phyloP scores from a whole-genome alignment of 2,888 invertebrate species.

The Dromius quadrimaculatus region DNA sequence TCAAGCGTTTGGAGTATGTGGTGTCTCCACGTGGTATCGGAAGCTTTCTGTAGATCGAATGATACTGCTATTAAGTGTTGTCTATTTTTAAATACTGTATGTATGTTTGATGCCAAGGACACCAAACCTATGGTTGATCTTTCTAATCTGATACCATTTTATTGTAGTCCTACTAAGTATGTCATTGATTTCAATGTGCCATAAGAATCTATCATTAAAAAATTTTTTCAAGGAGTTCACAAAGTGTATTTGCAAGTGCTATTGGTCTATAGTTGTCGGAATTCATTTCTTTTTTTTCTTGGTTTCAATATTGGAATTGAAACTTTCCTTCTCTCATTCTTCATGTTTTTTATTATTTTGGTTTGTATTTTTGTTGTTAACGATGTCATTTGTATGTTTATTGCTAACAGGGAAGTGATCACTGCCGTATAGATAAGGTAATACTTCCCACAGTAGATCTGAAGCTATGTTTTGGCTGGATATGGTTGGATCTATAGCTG shows the following conservation, averaged over 20 bases:
- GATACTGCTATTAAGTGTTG: neutral
- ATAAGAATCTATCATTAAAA: too few relatives aligned
- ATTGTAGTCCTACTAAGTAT: too few relatives aligned
- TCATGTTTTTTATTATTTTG: neutral
- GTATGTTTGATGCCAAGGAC: neutral
- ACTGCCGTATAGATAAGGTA: neutral
- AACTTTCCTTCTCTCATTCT: neutral
- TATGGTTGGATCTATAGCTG: neutral
- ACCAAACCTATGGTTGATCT: neutral
- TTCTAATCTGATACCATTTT: neutral
- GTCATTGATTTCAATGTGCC: too few relatives aligned
- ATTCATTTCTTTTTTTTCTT: too few relatives aligned
- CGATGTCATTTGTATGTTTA: conserved; percentile 18
- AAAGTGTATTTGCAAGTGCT: too few relatives aligned
- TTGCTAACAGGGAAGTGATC: conserved; percentile 6
- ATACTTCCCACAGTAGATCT: neutral
- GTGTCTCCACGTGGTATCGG: too few relatives aligned
- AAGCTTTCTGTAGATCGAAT: neutral
- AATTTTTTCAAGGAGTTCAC: too few relatives aligned
- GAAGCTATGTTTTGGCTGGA: neutral
- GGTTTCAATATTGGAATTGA: too few relatives aligned
- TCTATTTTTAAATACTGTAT: neutral
- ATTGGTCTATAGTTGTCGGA: too few relatives aligned
- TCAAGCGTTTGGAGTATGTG: too few relatives aligned
- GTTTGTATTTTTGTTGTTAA: neutral